Conservation (phyloP, 2,113 vertebrate species). For the Melierax canorus region DNA sequence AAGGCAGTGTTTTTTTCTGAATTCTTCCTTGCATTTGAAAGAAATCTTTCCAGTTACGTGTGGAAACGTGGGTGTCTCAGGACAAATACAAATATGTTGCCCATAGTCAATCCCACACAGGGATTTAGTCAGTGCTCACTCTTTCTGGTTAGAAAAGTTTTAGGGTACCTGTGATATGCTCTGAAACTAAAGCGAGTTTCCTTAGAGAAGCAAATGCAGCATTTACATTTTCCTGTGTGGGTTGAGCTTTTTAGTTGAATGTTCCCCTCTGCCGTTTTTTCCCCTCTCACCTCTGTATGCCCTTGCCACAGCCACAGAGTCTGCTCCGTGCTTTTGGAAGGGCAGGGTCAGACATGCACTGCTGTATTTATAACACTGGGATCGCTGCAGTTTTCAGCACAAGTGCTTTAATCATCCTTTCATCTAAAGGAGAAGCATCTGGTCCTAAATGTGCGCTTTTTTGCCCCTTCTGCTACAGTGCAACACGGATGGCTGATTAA, state of each 20-base stretch:
- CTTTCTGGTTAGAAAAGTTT: background rate
- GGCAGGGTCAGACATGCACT: background rate
- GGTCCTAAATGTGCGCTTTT: slow-evolving; percentile 40
- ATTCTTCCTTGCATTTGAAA: background rate
- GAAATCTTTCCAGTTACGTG: background rate
- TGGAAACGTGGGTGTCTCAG: background rate
- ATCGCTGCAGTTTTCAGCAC: slow-evolving; percentile 13
- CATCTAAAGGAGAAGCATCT: slow-evolving; percentile 60
- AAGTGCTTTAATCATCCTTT: slow-evolving; percentile 48
- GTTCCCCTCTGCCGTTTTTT: background rate
- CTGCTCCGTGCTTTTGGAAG: background rate
- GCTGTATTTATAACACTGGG: background rate
- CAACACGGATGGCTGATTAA: slow-evolving; percentile 41
- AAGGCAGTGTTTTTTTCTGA: background rate
- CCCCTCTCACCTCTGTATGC: background rate
- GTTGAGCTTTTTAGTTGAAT: background rate
- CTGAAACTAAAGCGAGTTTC: background rate
- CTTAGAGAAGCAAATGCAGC: background rate
- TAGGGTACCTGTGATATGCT: background rate
- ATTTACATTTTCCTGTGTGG: background rate
- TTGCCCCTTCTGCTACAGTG: slow-evolving; percentile 37
- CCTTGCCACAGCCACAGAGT: background rate
- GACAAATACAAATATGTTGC: background rate
- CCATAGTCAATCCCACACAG: background rate
- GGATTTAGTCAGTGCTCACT: background rate